A percentile compares a stretch with the other conserved stretches of the same genome.
Evolutionary conservation across 2,113 vertebrate species (phyloP).

Genomic region (Ameiurus melas): DNA sequence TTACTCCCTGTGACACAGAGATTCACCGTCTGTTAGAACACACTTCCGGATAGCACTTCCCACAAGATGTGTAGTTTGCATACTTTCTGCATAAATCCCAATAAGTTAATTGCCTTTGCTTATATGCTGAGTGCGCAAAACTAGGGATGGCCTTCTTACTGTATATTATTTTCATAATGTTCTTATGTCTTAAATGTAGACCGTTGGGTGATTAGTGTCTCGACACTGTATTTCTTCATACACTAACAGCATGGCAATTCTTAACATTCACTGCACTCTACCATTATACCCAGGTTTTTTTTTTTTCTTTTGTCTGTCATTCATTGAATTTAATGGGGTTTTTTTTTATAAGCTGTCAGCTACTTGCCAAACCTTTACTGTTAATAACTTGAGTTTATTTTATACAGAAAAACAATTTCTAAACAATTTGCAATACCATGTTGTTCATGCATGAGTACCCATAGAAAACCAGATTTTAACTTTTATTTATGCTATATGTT

Average conservation of each 20-base stretch:
- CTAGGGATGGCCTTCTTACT: not conserved
- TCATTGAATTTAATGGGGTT: not conserved
- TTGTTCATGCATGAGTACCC: no score
- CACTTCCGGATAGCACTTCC: conserved; percentile 15
- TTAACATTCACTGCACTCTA: not conserved
- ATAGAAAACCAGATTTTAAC: no score
- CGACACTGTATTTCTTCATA: not conserved
- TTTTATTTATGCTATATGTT: no score
- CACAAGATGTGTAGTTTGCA: conserved; percentile 7
- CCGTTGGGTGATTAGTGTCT: not conserved
- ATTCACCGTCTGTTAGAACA: conserved; percentile 29
- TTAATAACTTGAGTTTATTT: not conserved
- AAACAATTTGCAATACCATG: no score
- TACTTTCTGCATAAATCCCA: not conserved
- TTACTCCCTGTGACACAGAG: conserved; percentile 4
- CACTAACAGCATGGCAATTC: not conserved
- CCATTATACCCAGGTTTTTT: not conserved
- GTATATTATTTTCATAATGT: not conserved
- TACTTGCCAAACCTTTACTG: not conserved
- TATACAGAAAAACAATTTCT: not conserved
- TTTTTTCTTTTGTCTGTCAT: not conserved
- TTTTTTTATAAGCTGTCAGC: not conserved
- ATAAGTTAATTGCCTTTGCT: not conserved
- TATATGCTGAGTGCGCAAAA: not conserved
- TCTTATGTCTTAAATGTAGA: not conserved